Evolutionary conservation across 2,888 invertebrate genomes (phyloP), one percentile per base, ranked within the genome.

Genomic region (Plusia festucae): DNA sequence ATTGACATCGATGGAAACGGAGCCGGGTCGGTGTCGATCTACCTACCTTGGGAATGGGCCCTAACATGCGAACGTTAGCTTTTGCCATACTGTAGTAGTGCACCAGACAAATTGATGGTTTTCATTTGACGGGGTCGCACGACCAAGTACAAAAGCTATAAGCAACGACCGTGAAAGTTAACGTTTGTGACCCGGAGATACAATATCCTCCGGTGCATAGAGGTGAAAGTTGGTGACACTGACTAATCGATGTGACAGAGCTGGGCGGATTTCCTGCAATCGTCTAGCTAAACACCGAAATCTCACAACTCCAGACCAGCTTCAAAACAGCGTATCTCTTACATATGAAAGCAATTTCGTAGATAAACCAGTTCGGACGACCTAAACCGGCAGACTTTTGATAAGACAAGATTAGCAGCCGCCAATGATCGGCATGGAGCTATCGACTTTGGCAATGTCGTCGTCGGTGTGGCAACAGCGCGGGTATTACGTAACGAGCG

Each of bases 201-300:
- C 88, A 87, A 88, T 90, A 88, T 86, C 85, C 85, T 86, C 87
- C 86, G 85, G 86, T 82, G 88, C 81, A 83, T 78, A 65, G 81
- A 88, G 89, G 93, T 91, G 93, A 93, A 93, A 93, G 93, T 92
- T 90, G 86, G 86, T 85, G 91, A 91, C 91, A 88, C 82, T 87
- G 88, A 91, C 86, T 89, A 90, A 92, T 91, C 85, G 88, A 84
- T 81, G 82, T 85, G 85, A 88, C 88, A 72, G 78, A 85, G 77
- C 81, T 79, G 70, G 73, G 73, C 73, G 64, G 68, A 77, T 83
- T 88, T 85, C 77, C 82, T 82, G 69, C 67, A 78, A 81, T 85
- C 83, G 85, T 76, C 77, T 81, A 73, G 30, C 53, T 58, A 64
- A 65, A 70, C 66, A 68, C 70, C 70, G 81, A 83, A 72, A 74